These are phyloP conservation scores for Acrobasis repandana DNA, from an alignment of 2,888 invertebrate genomes.

Conservation along the genomic window DNA sequence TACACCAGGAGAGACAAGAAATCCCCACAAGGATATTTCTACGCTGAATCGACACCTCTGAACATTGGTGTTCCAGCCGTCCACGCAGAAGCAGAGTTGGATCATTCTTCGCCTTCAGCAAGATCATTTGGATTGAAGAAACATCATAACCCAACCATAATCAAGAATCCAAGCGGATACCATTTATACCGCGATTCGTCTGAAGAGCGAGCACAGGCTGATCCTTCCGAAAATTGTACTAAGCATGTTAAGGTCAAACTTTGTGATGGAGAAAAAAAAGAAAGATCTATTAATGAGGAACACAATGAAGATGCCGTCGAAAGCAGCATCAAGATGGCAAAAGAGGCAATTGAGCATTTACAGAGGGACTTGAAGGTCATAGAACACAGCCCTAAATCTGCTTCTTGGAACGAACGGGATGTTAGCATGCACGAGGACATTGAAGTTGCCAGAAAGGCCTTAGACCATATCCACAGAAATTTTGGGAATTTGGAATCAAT, in stretches of 20 bases:
- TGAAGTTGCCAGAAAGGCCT: slow-evolving; percentile 58
- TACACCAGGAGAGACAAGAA: slow-evolving; percentile 52
- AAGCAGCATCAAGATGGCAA: slow-evolving; percentile 65
- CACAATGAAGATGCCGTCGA: slow-evolving; percentile 58
- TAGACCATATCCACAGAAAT: slow-evolving; percentile 59
- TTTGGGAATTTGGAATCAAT: slow-evolving; percentile 56
- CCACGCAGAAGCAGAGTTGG: slow-evolving; percentile 29
- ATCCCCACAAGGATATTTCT: slow-evolving; percentile 42
- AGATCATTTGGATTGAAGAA: slow-evolving; percentile 50
- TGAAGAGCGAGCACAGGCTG: slow-evolving; percentile 57
- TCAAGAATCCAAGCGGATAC: slow-evolving; percentile 50
- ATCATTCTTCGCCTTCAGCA: slow-evolving; percentile 35
- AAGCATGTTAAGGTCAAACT: slow-evolving; percentile 67
- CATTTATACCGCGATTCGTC: slow-evolving; percentile 65
- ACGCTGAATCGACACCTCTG: slow-evolving; percentile 25
- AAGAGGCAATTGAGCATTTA: slow-evolving; percentile 67
- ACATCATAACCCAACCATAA: slow-evolving; percentile 42
- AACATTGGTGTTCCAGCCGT: slow-evolving; percentile 16
- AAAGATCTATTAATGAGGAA: slow-evolving; percentile 37
- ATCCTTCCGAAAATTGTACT: slow-evolving; percentile 57
- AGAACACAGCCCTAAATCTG: slow-evolving; percentile 42
- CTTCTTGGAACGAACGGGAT: slow-evolving; percentile 45
- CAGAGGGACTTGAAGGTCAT: slow-evolving; percentile 58
- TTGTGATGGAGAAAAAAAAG: slow-evolving; percentile 51
- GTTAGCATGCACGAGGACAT: slow-evolving; percentile 60